Evolutionary conservation across 2,113 vertebrate species (phyloP).

Genomic region (Syrrhaptes paradoxus): DNA sequence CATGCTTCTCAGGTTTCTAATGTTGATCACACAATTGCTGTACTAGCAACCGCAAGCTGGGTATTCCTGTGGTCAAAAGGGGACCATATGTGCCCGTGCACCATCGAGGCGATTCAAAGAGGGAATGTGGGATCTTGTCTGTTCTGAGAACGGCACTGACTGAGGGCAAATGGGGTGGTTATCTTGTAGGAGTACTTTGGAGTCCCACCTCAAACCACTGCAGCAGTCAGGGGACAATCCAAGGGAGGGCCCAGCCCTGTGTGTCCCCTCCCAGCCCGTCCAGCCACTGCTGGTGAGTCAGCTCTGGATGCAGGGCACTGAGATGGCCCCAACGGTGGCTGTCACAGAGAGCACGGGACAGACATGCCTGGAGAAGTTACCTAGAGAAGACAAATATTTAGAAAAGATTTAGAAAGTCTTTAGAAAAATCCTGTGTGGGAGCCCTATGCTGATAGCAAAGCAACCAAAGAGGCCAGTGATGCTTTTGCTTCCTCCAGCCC

Average conservation of each 20-base stretch:
- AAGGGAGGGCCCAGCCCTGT: not conserved
- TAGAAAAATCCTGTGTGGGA: not conserved
- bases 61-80: not conserved
- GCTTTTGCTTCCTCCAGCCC: not conserved
- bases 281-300: not conserved
- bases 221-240: not conserved
- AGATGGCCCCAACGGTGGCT: not conserved
- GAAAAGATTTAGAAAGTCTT: not conserved
- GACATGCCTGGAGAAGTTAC: not conserved
- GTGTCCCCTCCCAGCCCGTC: not conserved
- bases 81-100: not conserved
- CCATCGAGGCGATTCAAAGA: not conserved
- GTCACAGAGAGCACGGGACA: not conserved
- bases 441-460: not conserved
- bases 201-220: not conserved
- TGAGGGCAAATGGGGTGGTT: not conserved
- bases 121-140: not conserved
- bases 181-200: not conserved
- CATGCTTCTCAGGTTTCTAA: not conserved
- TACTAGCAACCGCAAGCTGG: not conserved
- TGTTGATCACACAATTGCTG: not conserved
- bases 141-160: not conserved
- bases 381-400: not conserved
- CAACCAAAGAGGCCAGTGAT: not conserved
- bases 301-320: not conserved